Base-by-base conservation (phyloP, 2,113 vertebrate species). In the Odobenus rosmarus region DNA sequence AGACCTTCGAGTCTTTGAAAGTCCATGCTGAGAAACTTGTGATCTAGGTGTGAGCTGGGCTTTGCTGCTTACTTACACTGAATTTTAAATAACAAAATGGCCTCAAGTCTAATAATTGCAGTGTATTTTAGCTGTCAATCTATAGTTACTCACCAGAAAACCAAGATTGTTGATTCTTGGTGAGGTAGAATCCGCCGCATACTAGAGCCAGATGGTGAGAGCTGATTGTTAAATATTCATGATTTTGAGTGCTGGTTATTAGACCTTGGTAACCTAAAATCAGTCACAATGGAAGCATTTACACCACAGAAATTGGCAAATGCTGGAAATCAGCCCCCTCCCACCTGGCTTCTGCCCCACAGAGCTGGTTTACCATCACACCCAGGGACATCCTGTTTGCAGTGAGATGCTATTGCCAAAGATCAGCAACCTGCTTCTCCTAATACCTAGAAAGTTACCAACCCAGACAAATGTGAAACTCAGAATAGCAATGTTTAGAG, bases 21-120 rank as follows among this genome's bases (percentile, higher is more conserved):
- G 62, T 39, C 79, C 42, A 24, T 84, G 26, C 81, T 62, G 92
- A 92, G 57, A 84, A 95, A 84, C 69, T 90, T 74, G 79, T 62
- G n/a, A 36, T 80, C 18, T 87, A 24, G 51, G 61, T 80, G 46
- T 84, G 53, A 95, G 16, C 55, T 90, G 77, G 42, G 39, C 7
- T 96, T 97, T 89, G 26, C 71, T 85, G 42, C 64, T 92, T n/a
- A 16, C 19, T 55, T 69, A 69, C 76, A 19, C 42, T 93, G 76
- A 96, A 67, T 79, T 96, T 91, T 96, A 69, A 95, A 79, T 24
- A 82, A 84, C 23, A 95, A 92, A 92, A 81, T 87, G 59, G 36
- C 64, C n/a, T 88, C 49, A 76, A 12, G 19, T 81, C 33, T 92
- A 74, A 93, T 84, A 84, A 88, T 55, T 84, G 86, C 15, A 36